These are phyloP conservation scores for Myrmecobius fasciatus DNA, from an alignment of 2,113 vertebrate species.

Conservation along the genomic window DNA sequence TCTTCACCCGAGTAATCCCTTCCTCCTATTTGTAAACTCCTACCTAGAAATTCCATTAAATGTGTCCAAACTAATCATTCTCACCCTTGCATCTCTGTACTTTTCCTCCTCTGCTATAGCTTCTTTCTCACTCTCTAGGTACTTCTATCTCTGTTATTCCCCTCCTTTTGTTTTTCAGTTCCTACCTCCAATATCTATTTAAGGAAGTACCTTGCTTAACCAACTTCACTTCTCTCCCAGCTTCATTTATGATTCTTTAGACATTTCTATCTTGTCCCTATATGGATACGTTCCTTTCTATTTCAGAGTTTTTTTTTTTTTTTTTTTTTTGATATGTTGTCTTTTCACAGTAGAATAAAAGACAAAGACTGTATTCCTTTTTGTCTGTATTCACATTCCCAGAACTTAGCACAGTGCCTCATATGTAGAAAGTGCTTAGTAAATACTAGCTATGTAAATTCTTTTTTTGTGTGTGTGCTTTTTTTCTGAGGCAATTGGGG, in stretches of 20 bases:
- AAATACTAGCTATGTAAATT: background rate
- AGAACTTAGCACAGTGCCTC: background rate
- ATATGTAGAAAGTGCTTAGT: background rate
- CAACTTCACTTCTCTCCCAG: background rate
- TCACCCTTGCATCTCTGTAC: no score
- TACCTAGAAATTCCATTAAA: no score
- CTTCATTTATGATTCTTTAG: background rate
- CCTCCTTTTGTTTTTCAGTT: background rate
- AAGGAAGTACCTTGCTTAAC: background rate
- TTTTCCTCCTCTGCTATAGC: background rate
- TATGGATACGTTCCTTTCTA: background rate
- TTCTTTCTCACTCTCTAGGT: background rate
- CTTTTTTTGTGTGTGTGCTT: no score
- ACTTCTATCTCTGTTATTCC: background rate
- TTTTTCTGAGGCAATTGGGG: no score
- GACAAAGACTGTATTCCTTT: no score
- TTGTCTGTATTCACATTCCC: no score
- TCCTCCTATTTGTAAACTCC: no score
- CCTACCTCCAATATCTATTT: background rate
- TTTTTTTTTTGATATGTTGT: no score
- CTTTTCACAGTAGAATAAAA: no score
- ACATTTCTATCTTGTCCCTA: background rate
- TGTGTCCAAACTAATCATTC: no score
- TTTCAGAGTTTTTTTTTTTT: no score
- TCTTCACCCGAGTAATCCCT: no score